Base-by-base conservation (phyloP, 1,140 invertebrate species). In the Drosophila busckii region DNA sequence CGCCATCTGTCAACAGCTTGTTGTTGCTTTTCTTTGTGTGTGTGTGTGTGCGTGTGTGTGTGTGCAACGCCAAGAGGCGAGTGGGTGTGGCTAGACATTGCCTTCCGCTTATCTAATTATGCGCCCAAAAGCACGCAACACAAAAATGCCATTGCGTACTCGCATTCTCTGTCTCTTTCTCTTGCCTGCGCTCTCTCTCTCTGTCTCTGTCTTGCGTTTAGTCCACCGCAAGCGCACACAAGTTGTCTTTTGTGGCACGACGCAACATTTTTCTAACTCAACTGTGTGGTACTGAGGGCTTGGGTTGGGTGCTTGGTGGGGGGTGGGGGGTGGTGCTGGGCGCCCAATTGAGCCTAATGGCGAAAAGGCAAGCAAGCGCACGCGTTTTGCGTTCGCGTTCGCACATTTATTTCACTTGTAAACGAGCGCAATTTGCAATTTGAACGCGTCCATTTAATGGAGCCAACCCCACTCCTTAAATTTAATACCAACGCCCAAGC, bases 91-190 rank as follows among this genome's bases (percentile, higher is more conserved):
- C 55, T 55, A 61, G 69, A 53, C 50, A 28, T 50, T 62, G 28
- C 28, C 49, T n/a, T n/a, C 64, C 56, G 70, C 61, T 78, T 78
- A 78, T 78, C 71, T 78, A 78, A 78, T 78, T 78, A 78, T 76
- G 67, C 62, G 67, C 44, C 55, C 55, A 76, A 76, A 50, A 55
- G 37, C 71, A 76, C 70, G 70, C 66, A 66, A 76, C 71, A 58
- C 41, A 66, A 70, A 76, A 76, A 76, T 70, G 49, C 44, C 59
- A 31, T 13, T 12, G 22, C 26, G 10, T 15, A 3, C 2, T 7
- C 9, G 1, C 1, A n/a, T n/a, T n/a, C n/a, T n/a, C n/a, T n/a
- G n/a, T n/a, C 10, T n/a, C n/a, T 19, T 4, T 8, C 35, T 25
- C 7, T 8, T 2, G 4, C 25, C 19, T 1, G 8, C n/a, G n/a